These are phyloP conservation scores for Gibbula magus DNA, from an alignment of 2,888 invertebrate genomes.

Conservation along the genomic window DNA sequence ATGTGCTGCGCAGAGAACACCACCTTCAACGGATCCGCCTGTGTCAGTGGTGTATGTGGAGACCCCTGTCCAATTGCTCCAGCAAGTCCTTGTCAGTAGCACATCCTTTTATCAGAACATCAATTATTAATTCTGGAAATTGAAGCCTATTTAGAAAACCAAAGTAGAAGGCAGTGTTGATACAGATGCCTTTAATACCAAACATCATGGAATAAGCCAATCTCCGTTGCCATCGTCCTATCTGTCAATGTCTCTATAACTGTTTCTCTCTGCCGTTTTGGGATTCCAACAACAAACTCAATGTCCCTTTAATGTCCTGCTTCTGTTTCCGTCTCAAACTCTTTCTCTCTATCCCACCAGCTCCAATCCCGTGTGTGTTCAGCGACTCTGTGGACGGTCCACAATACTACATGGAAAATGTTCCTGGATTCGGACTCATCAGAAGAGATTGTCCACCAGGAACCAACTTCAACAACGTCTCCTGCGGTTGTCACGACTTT, in stretches of 20 bases:
- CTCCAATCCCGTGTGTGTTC: not conserved
- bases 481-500: not conserved
- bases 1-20: not conserved
- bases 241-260: too few species aligned
- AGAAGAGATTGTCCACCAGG: not conserved
- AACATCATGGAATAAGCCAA: too few species aligned
- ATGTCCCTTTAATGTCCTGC: too few species aligned
- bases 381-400: not conserved
- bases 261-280: too few species aligned
- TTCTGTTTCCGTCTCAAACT: too few species aligned
- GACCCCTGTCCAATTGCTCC: not conserved
- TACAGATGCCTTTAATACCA: too few species aligned
- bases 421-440: not conserved
- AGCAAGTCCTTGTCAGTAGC: not conserved
- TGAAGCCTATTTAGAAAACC: too few species aligned
- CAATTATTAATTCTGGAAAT: too few species aligned
- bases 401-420: not conserved
- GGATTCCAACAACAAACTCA: too few species aligned
- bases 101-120: too few species aligned
- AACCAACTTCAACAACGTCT: slow-evolving; percentile 9
- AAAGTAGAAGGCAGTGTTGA: too few species aligned
- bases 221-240: too few species aligned
- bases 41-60: not conserved
- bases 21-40: not conserved
- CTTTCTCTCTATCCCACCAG: not conserved